Conservation (phyloP, 2,113 vertebrate genomes). For the Pao palembangensis region DNA sequence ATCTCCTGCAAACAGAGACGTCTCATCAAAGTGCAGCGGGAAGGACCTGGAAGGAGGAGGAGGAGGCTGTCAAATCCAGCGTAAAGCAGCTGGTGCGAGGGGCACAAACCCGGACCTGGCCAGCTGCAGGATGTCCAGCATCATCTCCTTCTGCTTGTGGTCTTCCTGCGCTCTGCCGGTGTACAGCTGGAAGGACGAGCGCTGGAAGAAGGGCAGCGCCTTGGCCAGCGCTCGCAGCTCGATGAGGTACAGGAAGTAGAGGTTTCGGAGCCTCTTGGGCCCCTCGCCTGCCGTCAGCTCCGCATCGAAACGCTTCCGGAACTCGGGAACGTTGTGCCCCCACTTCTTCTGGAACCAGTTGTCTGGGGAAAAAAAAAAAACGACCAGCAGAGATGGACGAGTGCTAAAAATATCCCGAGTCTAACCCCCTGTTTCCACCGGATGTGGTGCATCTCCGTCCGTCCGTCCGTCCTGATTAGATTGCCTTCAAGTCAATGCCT, state of each 20-base stretch:
- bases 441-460: too few relatives aligned
- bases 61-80: not conserved
- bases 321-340: constrained; percentile 89
- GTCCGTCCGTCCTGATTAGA: too few relatives aligned
- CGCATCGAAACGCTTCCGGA: constrained; percentile 87
- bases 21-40: constrained; percentile 90
- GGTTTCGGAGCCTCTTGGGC: constrained; percentile 86
- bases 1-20: constrained; percentile 86
- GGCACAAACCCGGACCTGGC: constrained; percentile 76
- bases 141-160: constrained; percentile 69
- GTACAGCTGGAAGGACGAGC: constrained; percentile 80
- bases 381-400: not conserved
- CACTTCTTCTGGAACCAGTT: constrained; percentile 85
- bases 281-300: constrained; percentile 85
- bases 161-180: constrained; percentile 79
- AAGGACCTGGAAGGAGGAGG: constrained; percentile 77
- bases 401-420: too few relatives aligned
- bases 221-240: constrained; percentile 90
- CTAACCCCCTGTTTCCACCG: too few relatives aligned
- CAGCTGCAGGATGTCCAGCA: constrained; percentile 83
- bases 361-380: constrained; percentile 77
- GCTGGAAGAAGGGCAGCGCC: constrained; percentile 85
- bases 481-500: too few relatives aligned
- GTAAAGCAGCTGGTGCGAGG: not conserved
- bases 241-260: constrained; percentile 93